A percentile compares a stretch with the other conserved stretches of the same genome.
Evolutionary conservation across 2,797 vertebrate species (phyloP).

Genomic region (Esox masquinongy): DNA sequence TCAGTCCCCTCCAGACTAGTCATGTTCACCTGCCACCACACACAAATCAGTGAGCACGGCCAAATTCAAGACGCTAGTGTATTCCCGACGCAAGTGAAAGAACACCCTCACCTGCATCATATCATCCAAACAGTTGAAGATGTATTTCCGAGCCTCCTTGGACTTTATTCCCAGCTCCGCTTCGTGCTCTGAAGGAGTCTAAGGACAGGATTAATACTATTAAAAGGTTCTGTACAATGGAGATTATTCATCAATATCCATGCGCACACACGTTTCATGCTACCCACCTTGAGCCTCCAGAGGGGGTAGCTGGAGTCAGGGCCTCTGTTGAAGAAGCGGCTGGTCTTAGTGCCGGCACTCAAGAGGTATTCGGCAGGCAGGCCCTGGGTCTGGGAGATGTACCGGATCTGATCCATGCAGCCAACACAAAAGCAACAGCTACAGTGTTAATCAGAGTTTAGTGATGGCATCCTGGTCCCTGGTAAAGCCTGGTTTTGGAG

Average conservation of each 20-base stretch:
- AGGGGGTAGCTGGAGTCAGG: slow-evolving; percentile 94
- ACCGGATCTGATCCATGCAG: slow-evolving; percentile 85
- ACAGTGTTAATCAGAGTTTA: neutral
- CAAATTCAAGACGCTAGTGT: no score
- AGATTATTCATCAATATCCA: neutral
- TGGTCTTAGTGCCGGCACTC: slow-evolving; percentile 96
- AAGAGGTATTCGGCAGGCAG: slow-evolving; percentile 97
- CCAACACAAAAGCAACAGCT: neutral
- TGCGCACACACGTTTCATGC: no score
- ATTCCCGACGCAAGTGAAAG: neutral
- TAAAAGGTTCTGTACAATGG: neutral
- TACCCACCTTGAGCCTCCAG: slow-evolving; percentile 93
- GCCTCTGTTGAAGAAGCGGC: slow-evolving; percentile 97
- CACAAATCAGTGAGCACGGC: neutral
- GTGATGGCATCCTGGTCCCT: no score
- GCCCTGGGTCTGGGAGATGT: slow-evolving; percentile 98
- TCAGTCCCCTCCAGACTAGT: slow-evolving; percentile 95
- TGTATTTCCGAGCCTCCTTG: slow-evolving; percentile 97
- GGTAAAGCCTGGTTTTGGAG: no score
- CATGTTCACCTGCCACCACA: slow-evolving; percentile 89
- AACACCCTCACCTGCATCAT: slow-evolving; percentile 92
- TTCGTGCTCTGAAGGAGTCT: slow-evolving; percentile 95
- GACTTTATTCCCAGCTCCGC: slow-evolving; percentile 96
- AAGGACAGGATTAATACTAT: neutral
- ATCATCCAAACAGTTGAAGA: slow-evolving; percentile 98